phyloP scores from a whole-genome alignment of 1,140 invertebrate genomes.

The Drosophila burlai region DNA sequence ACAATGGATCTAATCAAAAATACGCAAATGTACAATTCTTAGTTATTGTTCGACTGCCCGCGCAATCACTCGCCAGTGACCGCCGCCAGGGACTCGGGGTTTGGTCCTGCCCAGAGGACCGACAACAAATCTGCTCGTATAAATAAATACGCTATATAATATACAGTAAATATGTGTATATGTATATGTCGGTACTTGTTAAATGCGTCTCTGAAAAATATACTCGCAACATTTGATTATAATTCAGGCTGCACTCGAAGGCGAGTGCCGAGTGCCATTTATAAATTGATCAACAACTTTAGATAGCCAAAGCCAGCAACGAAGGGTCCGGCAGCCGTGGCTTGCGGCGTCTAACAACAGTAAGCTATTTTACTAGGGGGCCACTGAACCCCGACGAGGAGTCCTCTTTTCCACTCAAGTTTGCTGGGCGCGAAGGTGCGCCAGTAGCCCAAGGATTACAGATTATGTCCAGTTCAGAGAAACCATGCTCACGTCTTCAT shows the following conservation, averaged over 20 bases:
- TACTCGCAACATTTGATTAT: slow-evolving; percentile 57
- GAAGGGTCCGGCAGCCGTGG: slow-evolving; percentile 19
- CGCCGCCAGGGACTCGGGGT: not conserved
- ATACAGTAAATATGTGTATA: slow-evolving; percentile 56
- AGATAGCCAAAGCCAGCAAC: slow-evolving; percentile 44
- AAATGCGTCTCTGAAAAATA: slow-evolving; percentile 81
- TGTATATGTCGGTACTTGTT: slow-evolving; percentile 69
- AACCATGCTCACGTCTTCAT: slow-evolving; percentile 52
- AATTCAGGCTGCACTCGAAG: slow-evolving; percentile 53
- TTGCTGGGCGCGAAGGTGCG: slow-evolving; percentile 40
- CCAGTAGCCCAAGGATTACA: slow-evolving; percentile 11
- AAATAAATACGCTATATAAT: slow-evolving; percentile 58
- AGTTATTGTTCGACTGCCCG: slow-evolving; percentile 65
- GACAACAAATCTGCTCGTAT: slow-evolving; percentile 62
- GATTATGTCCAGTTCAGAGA: slow-evolving; percentile 1
- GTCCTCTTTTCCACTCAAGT: slow-evolving; percentile 5
- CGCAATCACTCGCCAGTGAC: slow-evolving; percentile 37
- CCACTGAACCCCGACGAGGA: slow-evolving; percentile 11
- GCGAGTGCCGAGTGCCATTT: slow-evolving; percentile 21
- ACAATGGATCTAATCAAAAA: slow-evolving; percentile 73
- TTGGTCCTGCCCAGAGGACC: slow-evolving; percentile 38
- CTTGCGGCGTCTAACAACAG: slow-evolving; percentile 35
- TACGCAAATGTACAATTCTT: slow-evolving; percentile 63
- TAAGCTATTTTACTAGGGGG: slow-evolving; percentile 32
- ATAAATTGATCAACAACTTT: slow-evolving; percentile 59